Evolutionary conservation across 2,113 vertebrate species (phyloP).

Genomic region (Perca flavescens): DNA sequence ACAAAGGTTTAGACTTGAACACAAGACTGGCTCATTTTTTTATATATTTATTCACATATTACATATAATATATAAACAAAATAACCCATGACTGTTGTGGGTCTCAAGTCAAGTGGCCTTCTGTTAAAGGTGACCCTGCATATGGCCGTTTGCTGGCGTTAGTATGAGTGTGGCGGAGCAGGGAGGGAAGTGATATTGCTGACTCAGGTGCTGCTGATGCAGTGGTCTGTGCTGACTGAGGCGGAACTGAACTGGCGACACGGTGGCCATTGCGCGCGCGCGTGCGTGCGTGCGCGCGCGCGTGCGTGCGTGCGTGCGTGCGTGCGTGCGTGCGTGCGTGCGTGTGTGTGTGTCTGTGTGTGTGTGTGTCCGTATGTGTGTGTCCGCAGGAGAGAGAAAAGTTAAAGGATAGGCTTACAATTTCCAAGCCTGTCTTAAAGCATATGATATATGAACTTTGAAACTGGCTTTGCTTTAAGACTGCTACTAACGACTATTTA

Average conservation of each 20-base stretch:
- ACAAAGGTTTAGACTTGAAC: too few relatives aligned
- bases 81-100: rapidly evolving
- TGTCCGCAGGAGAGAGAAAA: not conserved
- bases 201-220: constrained; percentile 65
- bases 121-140: not conserved
- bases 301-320: constrained; percentile 10
- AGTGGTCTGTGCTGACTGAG: constrained; percentile 46
- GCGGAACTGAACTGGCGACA: constrained; percentile 11
- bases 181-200: constrained; percentile 70
- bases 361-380: not conserved
- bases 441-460: not conserved
- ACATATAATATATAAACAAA: not conserved
- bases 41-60: not conserved
- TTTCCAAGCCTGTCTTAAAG: not conserved
- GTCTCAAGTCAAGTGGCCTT: not conserved
- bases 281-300: constrained; percentile 2
- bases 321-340: not conserved
- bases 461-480: not conserved
- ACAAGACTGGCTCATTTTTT: not conserved
- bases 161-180: constrained; percentile 12
- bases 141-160: not conserved
- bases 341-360: not conserved
- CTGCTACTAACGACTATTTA: not conserved
- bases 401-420: not conserved
- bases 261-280: not conserved